Evolutionary conservation across 2,888 invertebrate genomes (phyloP).

Genomic region (Leptinotarsa juncta): DNA sequence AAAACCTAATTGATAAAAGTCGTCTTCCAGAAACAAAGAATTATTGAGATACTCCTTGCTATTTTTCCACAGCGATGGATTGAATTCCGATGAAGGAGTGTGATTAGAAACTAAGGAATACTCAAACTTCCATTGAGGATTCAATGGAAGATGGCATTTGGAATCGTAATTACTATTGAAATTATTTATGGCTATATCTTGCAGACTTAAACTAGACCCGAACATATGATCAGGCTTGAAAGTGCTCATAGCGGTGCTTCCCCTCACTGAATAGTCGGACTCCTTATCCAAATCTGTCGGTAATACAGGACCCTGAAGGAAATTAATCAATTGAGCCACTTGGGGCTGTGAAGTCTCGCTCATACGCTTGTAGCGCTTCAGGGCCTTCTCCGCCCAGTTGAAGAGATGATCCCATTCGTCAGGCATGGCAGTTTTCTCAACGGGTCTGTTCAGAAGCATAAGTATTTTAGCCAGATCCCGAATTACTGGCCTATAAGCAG

Average conservation of each 20-base stretch:
- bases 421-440: slow-evolving; percentile 78
- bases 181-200: slow-evolving; percentile 60
- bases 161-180: slow-evolving; percentile 62
- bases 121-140: slow-evolving; percentile 70
- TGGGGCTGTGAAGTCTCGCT: slow-evolving; percentile 69
- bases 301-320: slow-evolving; percentile 72
- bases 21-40: slow-evolving; percentile 78
- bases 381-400: slow-evolving; percentile 82
- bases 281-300: slow-evolving; percentile 45
- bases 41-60: slow-evolving; percentile 66
- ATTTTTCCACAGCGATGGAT: slow-evolving; percentile 65
- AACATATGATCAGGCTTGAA: slow-evolving; percentile 64
- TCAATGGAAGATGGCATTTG: slow-evolving; percentile 59
- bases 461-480: slow-evolving; percentile 79
- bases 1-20: slow-evolving; percentile 85
- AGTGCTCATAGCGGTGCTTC: slow-evolving; percentile 63
- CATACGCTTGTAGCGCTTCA: slow-evolving; percentile 75
- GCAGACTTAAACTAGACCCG: slow-evolving; percentile 62
- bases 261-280: slow-evolving; percentile 50
- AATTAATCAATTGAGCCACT: slow-evolving; percentile 82
- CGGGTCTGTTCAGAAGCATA: slow-evolving; percentile 78
- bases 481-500: slow-evolving; percentile 77
- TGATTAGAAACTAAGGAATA: slow-evolving; percentile 57
- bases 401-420: slow-evolving; percentile 87
- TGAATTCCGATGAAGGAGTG: slow-evolving; percentile 65